Evolutionary conservation across 2,113 vertebrate species (phyloP).

Genomic region (Gambusia affinis): DNA sequence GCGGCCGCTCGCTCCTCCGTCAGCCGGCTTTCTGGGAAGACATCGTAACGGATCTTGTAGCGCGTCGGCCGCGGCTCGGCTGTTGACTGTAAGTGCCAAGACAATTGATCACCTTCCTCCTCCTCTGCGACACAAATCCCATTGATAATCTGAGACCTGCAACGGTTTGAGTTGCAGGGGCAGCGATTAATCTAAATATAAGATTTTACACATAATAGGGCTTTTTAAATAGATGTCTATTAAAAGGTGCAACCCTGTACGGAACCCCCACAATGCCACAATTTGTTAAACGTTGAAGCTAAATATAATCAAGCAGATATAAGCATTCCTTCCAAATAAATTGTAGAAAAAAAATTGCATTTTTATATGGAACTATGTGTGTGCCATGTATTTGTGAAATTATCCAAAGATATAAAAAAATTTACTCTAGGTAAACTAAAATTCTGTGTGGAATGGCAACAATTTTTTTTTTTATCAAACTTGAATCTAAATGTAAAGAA

Average conservation of each 20-base stretch:
- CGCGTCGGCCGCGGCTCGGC: slow-evolving; percentile 21
- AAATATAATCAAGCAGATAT: too few relatives aligned
- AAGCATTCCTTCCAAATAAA: too few relatives aligned
- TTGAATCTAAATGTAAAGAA: too few relatives aligned
- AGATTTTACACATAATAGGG: background rate
- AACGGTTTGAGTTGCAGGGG: background rate
- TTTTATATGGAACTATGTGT: background rate
- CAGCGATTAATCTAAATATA: background rate
- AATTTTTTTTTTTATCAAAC: too few relatives aligned
- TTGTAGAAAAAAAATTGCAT: background rate
- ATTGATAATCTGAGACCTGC: background rate
- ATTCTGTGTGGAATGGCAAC: too few relatives aligned
- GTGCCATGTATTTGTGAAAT: too few relatives aligned
- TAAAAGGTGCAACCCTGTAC: background rate
- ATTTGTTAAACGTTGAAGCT: too few relatives aligned
- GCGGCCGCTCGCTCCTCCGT: slow-evolving; percentile 22
- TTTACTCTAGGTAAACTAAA: too few relatives aligned
- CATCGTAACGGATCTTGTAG: slow-evolving; percentile 63
- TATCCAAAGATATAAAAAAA: too few relatives aligned
- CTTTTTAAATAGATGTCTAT: background rate
- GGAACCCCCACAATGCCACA: background rate
- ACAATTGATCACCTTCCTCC: slow-evolving; percentile 42
- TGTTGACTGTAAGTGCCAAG: slow-evolving; percentile 63
- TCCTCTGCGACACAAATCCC: background rate
- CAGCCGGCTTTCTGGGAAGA: slow-evolving; percentile 68